These are phyloP conservation scores for Pampusana beccarii DNA, from an alignment of 2,113 vertebrate species.

Conservation along the genomic window DNA sequence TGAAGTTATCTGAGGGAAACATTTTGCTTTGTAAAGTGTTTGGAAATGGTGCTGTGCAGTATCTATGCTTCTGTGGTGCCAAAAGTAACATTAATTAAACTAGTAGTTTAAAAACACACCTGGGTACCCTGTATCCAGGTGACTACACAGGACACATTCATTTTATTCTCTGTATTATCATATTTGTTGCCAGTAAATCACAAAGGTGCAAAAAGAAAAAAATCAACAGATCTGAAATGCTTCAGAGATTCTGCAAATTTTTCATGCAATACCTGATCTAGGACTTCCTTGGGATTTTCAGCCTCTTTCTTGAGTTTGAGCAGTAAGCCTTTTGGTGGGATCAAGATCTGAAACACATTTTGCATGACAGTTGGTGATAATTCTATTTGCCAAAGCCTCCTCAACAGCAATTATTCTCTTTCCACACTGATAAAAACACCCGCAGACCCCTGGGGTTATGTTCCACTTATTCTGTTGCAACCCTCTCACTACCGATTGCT, in stretches of 20 bases:
- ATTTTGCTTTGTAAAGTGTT: neutral
- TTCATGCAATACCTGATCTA: constrained; percentile 88
- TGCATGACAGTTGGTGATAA: neutral
- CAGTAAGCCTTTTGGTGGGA: constrained; percentile 94
- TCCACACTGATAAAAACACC: neutral
- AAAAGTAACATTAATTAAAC: neutral
- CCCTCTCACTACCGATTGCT: neutral
- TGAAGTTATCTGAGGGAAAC: neutral
- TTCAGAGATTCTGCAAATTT: neutral
- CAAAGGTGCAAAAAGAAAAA: neutral
- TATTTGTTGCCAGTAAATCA: neutral
- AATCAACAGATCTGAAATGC: rapidly evolving
- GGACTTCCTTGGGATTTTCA: constrained; percentile 92
- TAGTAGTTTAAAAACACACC: neutral
- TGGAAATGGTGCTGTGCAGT: neutral
- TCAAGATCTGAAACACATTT: constrained; percentile 84
- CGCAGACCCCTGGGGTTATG: neutral
- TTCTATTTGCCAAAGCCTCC: neutral
- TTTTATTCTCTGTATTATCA: neutral
- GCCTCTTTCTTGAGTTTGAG: constrained; percentile 93
- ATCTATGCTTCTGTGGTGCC: neutral
- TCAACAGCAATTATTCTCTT: neutral
- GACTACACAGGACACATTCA: neutral
- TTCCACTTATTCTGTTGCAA: neutral
- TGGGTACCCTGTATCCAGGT: rapidly evolving